These are phyloP conservation scores for Amphipoea oculea DNA, from an alignment of 2,888 invertebrate species.

Conservation along the genomic window DNA sequence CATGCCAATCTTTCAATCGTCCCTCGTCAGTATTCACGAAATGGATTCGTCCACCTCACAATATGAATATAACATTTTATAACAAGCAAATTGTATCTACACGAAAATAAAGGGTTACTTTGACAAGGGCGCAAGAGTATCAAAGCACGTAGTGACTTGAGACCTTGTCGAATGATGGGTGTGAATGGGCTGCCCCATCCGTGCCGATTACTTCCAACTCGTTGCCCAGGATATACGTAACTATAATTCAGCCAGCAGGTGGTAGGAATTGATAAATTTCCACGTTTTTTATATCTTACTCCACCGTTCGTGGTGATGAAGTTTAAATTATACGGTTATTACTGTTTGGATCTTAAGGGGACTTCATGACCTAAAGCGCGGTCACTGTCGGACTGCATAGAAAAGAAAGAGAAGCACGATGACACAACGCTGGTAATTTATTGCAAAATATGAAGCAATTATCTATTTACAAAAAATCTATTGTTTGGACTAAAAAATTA, in stretches of 20 bases:
- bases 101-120: slow-evolving; percentile 23
- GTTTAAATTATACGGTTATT: slow-evolving; percentile 26
- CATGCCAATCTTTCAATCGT: slow-evolving; percentile 32
- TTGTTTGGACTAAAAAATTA: no score
- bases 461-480: no score
- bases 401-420: no score
- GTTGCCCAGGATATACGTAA: slow-evolving; percentile 48
- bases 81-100: slow-evolving; percentile 49
- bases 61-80: slow-evolving; percentile 34
- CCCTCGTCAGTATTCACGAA: slow-evolving; percentile 30
- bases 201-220: slow-evolving; percentile 67
- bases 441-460: no score
- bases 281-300: slow-evolving; percentile 23
- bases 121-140: slow-evolving; percentile 40
- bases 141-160: slow-evolving; percentile 45
- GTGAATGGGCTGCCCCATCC: slow-evolving; percentile 57
- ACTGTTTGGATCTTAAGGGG: not conserved
- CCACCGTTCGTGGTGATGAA: not conserved
- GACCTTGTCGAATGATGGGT: slow-evolving; percentile 56
- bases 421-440: no score
- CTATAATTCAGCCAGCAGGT: slow-evolving; percentile 65
- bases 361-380: no score
- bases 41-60: slow-evolving; percentile 22
- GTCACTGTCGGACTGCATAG: no score
- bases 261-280: slow-evolving; percentile 67